phyloP scores from a whole-genome alignment of 2,113 vertebrate species.

The Dendropsophus ebraccatus region DNA sequence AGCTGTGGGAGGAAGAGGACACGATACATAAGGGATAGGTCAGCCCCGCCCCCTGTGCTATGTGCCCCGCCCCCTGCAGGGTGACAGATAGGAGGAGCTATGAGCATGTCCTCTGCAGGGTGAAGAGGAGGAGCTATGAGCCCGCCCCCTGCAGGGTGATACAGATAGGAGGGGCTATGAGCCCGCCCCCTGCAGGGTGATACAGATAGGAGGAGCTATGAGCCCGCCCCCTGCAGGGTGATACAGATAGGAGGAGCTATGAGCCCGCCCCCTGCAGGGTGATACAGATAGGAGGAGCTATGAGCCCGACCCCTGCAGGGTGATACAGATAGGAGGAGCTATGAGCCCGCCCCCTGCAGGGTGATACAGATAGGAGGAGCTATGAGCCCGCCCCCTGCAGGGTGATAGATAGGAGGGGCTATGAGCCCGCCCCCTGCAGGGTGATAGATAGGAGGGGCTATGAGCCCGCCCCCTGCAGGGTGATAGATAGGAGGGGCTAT shows the following conservation, averaged over 20 bases:
- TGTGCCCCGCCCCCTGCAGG: not conserved
- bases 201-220: not conserved
- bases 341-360: no score
- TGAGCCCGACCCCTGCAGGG: not conserved
- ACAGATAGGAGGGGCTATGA: not conserved
- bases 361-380: no score
- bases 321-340: no score
- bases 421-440: not conserved
- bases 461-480: no score
- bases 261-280: no score
- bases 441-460: not conserved
- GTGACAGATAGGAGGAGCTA: not conserved
- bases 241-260: not conserved
- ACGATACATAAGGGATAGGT: not conserved
- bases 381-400: not conserved
- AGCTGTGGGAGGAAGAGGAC: constrained; percentile 68
- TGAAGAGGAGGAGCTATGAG: not conserved
- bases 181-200: not conserved
- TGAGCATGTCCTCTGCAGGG: not conserved
- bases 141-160: not conserved
- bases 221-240: not conserved
- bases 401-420: not conserved
- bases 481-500: no score
- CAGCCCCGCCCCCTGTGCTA: no score
- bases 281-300: not conserved